Evolutionary conservation across 1,140 invertebrate genomes (phyloP), one percentile per base, ranked within the genome.

Genomic region (Drosophila albomicans): DNA sequence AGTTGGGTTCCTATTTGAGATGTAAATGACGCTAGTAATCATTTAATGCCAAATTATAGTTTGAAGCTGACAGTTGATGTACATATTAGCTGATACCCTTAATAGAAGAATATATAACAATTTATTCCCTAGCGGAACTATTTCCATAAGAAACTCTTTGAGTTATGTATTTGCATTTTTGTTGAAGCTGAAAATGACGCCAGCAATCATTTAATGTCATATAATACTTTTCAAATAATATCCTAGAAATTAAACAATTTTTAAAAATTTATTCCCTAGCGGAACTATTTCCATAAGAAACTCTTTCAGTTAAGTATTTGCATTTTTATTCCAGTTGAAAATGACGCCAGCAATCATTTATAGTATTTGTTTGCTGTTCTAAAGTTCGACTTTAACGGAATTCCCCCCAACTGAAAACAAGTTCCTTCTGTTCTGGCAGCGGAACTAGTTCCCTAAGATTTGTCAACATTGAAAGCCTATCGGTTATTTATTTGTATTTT

Each of bases 401-500:
- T 11, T 49, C 16, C 20, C 3, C 16, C 20, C 0, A 28, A 49
- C 20, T 49, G 3, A 28, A 49, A 49, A 49, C 20, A 28, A 7
- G 32, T 28, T 6, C 16, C 5, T 48, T 20, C 10, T 38, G 10
- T 48, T 20, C n/a, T 38, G 0, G 2, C 20, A 28, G 51, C 25
- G 66, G 63, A 78, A 71, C 82, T 81, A 74, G 82, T 76, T 87
- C 75, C 70, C 78, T 38, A 69, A 69, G 48, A 54, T 79, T 87
- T 82, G 75, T 74, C 76, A 75, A 75, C 38, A 25, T 8, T 51
- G 41, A 48, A 66, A 78, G 69, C 66, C 63, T 69, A 78, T 75
- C 62, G 54, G 69, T 78, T 82, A 75, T 82, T 88, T 79, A 88
- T 76, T 78, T 82, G 75, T 77, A 56, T 69, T 75, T 75, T 54